Conservation (phyloP, 2,888 invertebrate species). For the Halocaridina rubra region DNA sequence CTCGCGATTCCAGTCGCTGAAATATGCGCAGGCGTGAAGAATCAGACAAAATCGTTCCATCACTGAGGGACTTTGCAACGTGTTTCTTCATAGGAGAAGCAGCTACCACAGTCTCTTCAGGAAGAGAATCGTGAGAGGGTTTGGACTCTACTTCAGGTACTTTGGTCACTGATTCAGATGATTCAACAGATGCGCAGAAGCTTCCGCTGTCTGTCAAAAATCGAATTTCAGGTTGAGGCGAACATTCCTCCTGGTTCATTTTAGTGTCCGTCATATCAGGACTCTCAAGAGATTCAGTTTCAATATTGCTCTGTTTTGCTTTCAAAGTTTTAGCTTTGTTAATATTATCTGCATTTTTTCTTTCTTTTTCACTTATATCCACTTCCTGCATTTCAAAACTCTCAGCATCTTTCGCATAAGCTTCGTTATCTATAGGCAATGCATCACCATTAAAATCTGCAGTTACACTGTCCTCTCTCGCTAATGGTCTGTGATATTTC, state of each 20-base stretch:
- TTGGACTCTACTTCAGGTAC: background rate
- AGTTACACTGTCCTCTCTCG: background rate
- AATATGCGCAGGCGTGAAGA: background rate
- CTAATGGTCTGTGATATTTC: background rate
- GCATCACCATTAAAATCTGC: background rate
- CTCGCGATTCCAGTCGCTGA: constrained; percentile 23
- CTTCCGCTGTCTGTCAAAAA: background rate
- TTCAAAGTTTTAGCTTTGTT: background rate
- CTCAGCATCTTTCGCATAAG: background rate
- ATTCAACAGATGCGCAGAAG: background rate
- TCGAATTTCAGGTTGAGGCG: constrained; percentile 7
- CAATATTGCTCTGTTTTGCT: too few species aligned
- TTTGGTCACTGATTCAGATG: background rate
- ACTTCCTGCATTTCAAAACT: background rate
- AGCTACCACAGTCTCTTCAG: background rate
- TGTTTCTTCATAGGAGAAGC: background rate
- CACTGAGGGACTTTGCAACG: constrained; percentile 34
- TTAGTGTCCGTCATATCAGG: background rate
- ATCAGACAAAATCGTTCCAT: constrained; percentile 21
- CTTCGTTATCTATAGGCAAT: background rate
- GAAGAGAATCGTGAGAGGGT: background rate
- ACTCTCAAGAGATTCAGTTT: background rate
- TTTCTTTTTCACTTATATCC: background rate
- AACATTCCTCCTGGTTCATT: background rate
- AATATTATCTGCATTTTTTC: background rate